Base-by-base conservation (phyloP, 2,797 vertebrate species). In the Taenioides sp. region DNA sequence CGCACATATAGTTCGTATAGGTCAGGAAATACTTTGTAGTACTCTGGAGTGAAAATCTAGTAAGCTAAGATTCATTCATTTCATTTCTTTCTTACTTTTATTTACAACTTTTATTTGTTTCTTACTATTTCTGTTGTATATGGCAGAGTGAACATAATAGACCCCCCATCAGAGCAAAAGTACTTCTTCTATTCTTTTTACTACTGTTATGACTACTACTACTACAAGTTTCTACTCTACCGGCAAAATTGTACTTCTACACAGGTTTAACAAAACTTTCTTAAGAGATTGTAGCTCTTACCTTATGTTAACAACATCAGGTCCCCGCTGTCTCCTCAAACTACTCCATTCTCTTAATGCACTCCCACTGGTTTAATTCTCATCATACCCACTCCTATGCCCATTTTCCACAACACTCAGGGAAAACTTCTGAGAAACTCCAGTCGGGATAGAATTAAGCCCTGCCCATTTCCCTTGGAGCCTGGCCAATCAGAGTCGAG, bases 401-500 rank as follows among this genome's bases (percentile, higher is more conserved):
- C 67, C 37, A 31, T 74, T 84, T 69, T 52, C 34, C 54, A 77
- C 65, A 17, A 77, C 83, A 84, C 68, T 67, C 50, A 23, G 67
- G 23, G 23, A 58, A 66, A 74, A 74, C 85, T 80, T 88, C 71
- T 88, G 76, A 88, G 93, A 91, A 93, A 95, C 94, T 96, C 92
- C 91, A 84, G 92, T 92, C 91, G 69, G 92, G 90, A 92, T 87
- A 88, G 93, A 93, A 90, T 71, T 65, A 90, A 80, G 83, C 86
- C 81, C 92, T 87, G 89, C 95, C 94, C 88, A 85, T 87, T 74
- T 80, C 74, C 90, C 88, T 89, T 68, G 37, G 91, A 88, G 92
- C 87, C 68, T 81, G 81, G 73, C 87, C 87, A 85, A 91, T 81
- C 18, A 85, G 90, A 89, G 87, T 68, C 18, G 76, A 60, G 69